These are phyloP conservation scores for Beris chalybata DNA, from an alignment of 2,888 invertebrate species.

Conservation along the genomic window DNA sequence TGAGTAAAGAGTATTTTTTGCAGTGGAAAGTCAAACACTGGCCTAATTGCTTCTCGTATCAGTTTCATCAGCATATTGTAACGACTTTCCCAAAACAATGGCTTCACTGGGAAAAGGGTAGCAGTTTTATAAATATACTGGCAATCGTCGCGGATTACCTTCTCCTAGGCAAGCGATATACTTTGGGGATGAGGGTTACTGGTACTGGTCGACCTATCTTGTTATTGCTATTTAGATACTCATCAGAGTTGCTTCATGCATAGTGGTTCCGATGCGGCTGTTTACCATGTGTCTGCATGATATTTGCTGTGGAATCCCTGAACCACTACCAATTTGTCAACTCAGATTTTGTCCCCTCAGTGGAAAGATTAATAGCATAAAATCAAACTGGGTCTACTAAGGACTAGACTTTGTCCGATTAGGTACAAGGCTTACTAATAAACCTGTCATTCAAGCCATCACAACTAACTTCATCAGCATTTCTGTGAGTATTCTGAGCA, in stretches of 20 bases:
- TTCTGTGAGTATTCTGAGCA: no score
- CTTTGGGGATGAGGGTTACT: neutral
- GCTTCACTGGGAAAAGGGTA: constrained; percentile 3
- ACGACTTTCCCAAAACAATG: constrained; percentile 36
- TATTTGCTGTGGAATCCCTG: constrained; percentile 15
- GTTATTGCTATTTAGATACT: constrained; percentile 18
- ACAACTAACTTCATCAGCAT: no score
- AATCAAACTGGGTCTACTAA: constrained; percentile 14
- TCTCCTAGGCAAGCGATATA: neutral
- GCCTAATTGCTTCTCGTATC: constrained; percentile 38
- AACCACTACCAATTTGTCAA: constrained; percentile 28
- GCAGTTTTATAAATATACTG: constrained; percentile 11
- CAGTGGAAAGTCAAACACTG: constrained; percentile 22
- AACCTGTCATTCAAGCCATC: neutral
- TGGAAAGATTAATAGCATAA: constrained; percentile 26
- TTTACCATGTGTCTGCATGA: constrained; percentile 29
- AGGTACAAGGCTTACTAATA: constrained; percentile 19
- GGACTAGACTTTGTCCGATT: constrained; percentile 16
- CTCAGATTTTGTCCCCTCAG: constrained; percentile 14
- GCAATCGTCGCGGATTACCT: no score
- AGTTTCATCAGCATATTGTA: constrained; percentile 33
- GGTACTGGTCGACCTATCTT: constrained; percentile 9
- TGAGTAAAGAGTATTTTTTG: constrained; percentile 27
- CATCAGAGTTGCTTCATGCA: neutral
- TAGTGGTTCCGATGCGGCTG: constrained; percentile 14